Conservation (phyloP, 2,113 vertebrate species). For the Apodemus speciosus region DNA sequence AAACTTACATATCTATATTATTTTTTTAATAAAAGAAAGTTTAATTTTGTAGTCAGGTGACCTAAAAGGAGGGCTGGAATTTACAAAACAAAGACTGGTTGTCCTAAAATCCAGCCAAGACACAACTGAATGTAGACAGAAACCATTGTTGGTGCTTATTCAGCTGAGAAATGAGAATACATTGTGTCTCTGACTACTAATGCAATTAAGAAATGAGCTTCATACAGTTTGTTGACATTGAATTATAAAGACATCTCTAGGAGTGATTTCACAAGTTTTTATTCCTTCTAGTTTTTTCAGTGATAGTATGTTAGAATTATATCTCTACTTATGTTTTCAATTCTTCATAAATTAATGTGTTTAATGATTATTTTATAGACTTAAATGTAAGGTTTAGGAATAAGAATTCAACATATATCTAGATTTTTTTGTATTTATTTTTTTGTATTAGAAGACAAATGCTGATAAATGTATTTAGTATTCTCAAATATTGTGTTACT, state of each 20-base stretch:
- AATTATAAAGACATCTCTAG: slow-evolving; percentile 39
- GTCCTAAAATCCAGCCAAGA: background rate
- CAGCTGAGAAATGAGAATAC: slow-evolving; percentile 57
- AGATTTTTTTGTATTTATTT: background rate
- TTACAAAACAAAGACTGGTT: slow-evolving; percentile 51
- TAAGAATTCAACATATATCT: background rate
- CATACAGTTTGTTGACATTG: background rate
- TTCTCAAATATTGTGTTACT: background rate
- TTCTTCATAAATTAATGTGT: background rate
- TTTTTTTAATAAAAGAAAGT: slow-evolving; percentile 11
- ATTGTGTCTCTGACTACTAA: slow-evolving; percentile 38
- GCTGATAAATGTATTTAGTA: background rate
- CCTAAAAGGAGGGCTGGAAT: background rate
- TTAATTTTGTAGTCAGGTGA: slow-evolving; percentile 38
- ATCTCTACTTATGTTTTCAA: background rate
- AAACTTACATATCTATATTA: slow-evolving; percentile 30
- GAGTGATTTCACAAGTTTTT: background rate
- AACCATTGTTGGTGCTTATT: slow-evolving; percentile 54
- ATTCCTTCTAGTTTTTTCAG: slow-evolving; percentile 32
- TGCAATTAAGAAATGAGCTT: slow-evolving; percentile 50
- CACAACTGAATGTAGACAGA: slow-evolving; percentile 3
- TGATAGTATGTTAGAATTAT: background rate
- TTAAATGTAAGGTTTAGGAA: background rate
- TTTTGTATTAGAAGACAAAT: slow-evolving; percentile 12
- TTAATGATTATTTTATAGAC: slow-evolving; percentile 2